Evolutionary conservation across 2,797 vertebrate species (phyloP).

Genomic region (Oreonectes daqikongensis): DNA sequence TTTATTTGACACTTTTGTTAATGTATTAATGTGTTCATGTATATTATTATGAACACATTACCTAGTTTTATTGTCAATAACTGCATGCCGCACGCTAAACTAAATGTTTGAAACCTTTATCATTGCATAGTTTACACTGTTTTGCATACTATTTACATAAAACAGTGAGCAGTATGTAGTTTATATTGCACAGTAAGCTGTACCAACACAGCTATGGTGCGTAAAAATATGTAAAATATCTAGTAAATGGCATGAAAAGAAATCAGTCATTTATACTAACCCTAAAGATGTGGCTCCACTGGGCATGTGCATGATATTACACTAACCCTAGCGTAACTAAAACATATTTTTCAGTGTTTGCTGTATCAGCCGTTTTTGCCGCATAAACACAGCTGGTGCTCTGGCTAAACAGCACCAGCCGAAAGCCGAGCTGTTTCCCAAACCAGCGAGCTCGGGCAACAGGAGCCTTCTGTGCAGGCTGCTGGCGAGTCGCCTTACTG

Average conservation of each 20-base stretch:
- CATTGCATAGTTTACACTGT: no score
- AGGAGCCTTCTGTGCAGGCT: slow-evolving; percentile 2
- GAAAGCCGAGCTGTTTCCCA: slow-evolving; percentile 20
- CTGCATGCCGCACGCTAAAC: no score
- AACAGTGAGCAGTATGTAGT: no score
- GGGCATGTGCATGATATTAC: slow-evolving; percentile 21
- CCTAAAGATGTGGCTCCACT: slow-evolving; percentile 16
- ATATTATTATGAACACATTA: no score
- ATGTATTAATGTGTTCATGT: no score
- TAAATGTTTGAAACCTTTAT: no score
- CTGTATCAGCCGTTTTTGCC: slow-evolving; percentile 32
- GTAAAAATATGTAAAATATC: no score
- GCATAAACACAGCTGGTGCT: slow-evolving; percentile 40
- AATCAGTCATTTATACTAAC: slow-evolving; percentile 49
- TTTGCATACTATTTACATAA: no score
- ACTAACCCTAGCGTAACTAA: slow-evolving; percentile 19
- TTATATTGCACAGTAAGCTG: no score
- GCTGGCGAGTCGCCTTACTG: slow-evolving; percentile 10
- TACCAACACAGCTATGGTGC: no score
- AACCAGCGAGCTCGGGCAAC: slow-evolving; percentile 14
- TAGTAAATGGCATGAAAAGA: slow-evolving; percentile 43
- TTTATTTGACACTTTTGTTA: no score
- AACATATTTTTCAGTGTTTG: slow-evolving; percentile 21
- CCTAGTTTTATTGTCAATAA: no score
- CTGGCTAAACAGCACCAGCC: neutral